Evolutionary conservation across 2,888 invertebrate genomes (phyloP), one percentile per base, ranked within the genome.

Genomic region (Agrotis puta): DNA sequence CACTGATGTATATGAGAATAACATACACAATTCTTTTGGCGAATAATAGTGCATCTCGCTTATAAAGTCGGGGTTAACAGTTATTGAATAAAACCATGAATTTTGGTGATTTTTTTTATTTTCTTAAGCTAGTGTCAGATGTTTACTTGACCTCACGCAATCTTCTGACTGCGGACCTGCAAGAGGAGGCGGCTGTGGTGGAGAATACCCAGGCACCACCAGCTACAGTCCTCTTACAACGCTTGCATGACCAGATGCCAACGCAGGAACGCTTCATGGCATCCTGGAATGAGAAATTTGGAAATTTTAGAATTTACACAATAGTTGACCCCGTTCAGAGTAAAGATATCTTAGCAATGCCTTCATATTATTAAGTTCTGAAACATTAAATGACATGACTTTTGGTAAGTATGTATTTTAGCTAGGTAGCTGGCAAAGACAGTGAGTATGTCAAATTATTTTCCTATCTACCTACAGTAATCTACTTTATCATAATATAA

Each of bases 131-230:
- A 92, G 83, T 76, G 87, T 88, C 90, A 89, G 88, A 88, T 88
- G 89, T 93, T 94, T 94, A 96, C 92, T 96, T 96, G 90, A 96
- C 96, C 97, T 99, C 99, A 92, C 99, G 98, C 90, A 99, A 98
- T 96, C 99, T 98, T 94, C 99, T 97, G 85, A 99, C 99, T 82
- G 99, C 99, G 82, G 99, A 99, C 91, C 99, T 97, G 87, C 99
- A 99, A 78, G 99, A 99, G 67, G 99, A 99, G 67, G 99, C 99
- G 71, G 99, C 99, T 33, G 99, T 99, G 81, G 99, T 99, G 50
- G 99, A 98, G 96, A 99, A 99, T 53, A 99, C 99, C 98, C 99
- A 99, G 24, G 99, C 99, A 86, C 99, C 99, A 88, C 99, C 99
- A 85, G 98, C 99, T 76, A 99, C 99, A 63, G 98, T 98, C 92